phyloP scores from a whole-genome alignment of 2,888 invertebrate species.

The Mamestra brassicae region DNA sequence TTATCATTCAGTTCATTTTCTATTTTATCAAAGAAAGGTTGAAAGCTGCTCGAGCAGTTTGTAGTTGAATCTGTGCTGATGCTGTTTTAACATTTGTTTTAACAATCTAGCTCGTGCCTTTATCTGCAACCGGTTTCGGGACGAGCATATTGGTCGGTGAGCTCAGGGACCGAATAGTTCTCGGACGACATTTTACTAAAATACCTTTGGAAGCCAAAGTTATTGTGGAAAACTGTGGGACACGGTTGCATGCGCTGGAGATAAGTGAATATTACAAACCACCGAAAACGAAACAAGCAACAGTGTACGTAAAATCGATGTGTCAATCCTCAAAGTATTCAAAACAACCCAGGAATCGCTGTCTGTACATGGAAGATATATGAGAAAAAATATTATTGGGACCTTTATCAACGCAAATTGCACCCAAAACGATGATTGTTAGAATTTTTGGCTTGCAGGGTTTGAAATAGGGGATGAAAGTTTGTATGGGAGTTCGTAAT shows the following conservation, averaged over 20 bases:
- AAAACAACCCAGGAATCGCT: too few relatives aligned
- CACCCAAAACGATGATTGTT: too few relatives aligned
- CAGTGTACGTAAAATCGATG: constrained; percentile 72
- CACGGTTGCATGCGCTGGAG: constrained; percentile 87
- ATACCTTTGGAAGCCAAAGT: constrained; percentile 83
- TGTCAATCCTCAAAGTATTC: too few relatives aligned
- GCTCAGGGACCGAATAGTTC: constrained; percentile 89
- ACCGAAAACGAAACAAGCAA: constrained; percentile 80
- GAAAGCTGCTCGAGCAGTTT: not conserved
- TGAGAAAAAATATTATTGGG: too few relatives aligned
- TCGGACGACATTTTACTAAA: constrained; percentile 92
- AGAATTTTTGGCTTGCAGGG: too few relatives aligned
- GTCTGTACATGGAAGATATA: too few relatives aligned
- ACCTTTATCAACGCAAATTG: too few relatives aligned
- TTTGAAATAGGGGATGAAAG: too few relatives aligned
- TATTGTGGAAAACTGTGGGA: constrained; percentile 90
- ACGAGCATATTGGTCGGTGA: constrained; percentile 92
- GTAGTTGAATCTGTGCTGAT: not conserved
- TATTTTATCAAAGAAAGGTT: not conserved
- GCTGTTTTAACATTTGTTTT: constrained; percentile 18
- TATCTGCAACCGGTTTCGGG: constrained; percentile 92
- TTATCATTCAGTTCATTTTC: not conserved
- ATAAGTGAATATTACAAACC: constrained; percentile 88
- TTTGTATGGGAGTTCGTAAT: too few relatives aligned
- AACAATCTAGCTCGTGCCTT: constrained; percentile 79